phyloP scores from a whole-genome alignment of 2,113 vertebrate genomes.

The Sisor rabdophorus region DNA sequence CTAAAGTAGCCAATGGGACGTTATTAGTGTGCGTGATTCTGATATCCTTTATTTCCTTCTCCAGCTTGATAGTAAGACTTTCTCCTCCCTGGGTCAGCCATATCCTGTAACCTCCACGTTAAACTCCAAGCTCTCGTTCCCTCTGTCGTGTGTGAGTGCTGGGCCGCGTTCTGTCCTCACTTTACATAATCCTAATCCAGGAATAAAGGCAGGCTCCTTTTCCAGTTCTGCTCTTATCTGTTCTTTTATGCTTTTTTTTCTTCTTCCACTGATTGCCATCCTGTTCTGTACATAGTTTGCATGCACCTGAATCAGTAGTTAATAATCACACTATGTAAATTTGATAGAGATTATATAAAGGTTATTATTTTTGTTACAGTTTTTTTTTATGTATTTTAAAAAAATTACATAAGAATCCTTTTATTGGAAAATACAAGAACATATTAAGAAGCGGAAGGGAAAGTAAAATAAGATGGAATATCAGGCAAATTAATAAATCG shows the following conservation, averaged over 20 bases:
- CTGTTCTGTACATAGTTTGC: no score
- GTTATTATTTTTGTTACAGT: neutral
- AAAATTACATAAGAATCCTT: no score
- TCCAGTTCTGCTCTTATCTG: neutral
- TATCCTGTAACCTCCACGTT: conserved; percentile 72
- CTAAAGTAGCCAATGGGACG: neutral
- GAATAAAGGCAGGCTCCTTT: conserved; percentile 65
- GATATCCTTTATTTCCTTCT: conserved; percentile 10
- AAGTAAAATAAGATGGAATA: no score
- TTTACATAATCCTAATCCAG: conserved; percentile 52
- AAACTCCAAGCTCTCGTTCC: conserved; percentile 64
- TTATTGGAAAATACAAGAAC: no score
- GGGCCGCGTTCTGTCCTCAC: conserved; percentile 48
- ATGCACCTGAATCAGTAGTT: neutral
- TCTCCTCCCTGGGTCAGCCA: conserved; percentile 59
- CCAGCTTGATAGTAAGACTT: conserved; percentile 68
- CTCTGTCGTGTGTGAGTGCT: conserved; percentile 48
- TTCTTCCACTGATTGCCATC: neutral
- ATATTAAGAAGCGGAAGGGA: no score
- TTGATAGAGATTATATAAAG: neutral
- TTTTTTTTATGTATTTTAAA: no score
- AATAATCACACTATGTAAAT: no score
- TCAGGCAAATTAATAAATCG: no score
- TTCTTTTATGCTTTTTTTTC: neutral
- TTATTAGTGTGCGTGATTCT: neutral